A percentile compares a stretch with the other conserved stretches of the same genome.
Evolutionary conservation across 2,113 vertebrate genomes (phyloP).

Genomic region (Serinus canaria): DNA sequence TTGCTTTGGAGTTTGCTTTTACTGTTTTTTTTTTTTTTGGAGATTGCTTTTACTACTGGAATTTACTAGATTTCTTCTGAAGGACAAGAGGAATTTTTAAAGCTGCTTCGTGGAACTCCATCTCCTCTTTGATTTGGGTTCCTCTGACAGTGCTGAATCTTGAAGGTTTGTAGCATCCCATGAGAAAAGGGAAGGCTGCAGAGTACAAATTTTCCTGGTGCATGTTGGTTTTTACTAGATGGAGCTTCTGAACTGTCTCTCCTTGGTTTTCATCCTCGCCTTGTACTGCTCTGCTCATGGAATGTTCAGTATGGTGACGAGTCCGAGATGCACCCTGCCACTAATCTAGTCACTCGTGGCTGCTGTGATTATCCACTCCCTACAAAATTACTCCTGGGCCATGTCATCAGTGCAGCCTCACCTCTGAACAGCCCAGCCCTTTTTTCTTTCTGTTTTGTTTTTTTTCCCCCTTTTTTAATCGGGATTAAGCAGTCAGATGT

Average conservation of each 20-base stretch:
- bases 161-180: background rate
- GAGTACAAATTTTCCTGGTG: background rate
- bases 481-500: constrained; percentile 52
- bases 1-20: background rate
- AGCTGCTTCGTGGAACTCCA: background rate
- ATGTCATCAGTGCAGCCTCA: constrained; percentile 11
- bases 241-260: background rate
- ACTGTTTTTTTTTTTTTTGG: background rate
- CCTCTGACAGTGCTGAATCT: background rate
- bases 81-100: background rate
- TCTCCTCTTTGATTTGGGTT: background rate
- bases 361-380: constrained; percentile 56
- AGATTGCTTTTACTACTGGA: background rate
- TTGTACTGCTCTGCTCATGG: fast-evolving
- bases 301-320: background rate
- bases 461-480: background rate
- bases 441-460: background rate
- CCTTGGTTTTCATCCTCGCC: background rate
- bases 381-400: constrained; percentile 36
- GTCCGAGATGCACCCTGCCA: background rate
- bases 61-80: background rate
- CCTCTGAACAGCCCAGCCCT: background rate
- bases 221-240: background rate
- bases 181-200: background rate
- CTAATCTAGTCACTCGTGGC: constrained; percentile 20